Percentiles rank a stretch among this genome's conserved stretches.
These are phyloP conservation scores for Amblyjoppa proteus DNA, from an alignment of 2,888 invertebrate species.

Conservation along the genomic window DNA sequence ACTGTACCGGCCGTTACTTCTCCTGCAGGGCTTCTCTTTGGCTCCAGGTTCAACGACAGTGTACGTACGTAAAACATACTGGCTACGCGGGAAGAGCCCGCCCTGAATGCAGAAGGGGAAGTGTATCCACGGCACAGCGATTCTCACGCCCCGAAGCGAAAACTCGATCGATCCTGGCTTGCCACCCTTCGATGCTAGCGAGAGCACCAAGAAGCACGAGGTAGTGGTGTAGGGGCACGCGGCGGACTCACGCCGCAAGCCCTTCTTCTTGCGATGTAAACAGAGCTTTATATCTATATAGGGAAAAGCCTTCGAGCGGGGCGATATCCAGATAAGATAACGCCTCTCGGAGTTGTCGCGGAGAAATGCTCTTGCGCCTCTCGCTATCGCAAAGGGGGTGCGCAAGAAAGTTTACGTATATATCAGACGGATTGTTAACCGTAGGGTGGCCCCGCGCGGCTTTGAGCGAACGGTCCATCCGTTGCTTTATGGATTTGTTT, in stretches of 20 bases:
- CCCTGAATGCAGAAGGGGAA: slow-evolving; percentile 34
- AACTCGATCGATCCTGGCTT: slow-evolving; percentile 57
- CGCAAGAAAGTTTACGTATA: slow-evolving; percentile 16
- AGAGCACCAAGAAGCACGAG: slow-evolving; percentile 4
- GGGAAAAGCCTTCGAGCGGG: slow-evolving; percentile 9
- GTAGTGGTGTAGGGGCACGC: slow-evolving; percentile 40
- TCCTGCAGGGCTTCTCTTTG: slow-evolving; percentile 32
- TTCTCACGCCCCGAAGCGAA: slow-evolving; percentile 49
- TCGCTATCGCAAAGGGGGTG: slow-evolving; percentile 24
- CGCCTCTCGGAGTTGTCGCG: slow-evolving; percentile 46
- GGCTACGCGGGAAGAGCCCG: neutral
- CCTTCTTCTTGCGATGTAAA: slow-evolving; percentile 34
- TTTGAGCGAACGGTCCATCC: neutral
- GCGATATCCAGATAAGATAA: slow-evolving; percentile 62
- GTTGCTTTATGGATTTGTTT: neutral
- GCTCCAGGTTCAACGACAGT: slow-evolving; percentile 37
- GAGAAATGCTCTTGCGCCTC: slow-evolving; percentile 48
- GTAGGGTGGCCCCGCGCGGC: neutral
- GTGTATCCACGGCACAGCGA: slow-evolving; percentile 20
- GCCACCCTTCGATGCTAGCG: slow-evolving; percentile 39
- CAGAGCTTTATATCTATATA: neutral
- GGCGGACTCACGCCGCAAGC: slow-evolving; percentile 53
- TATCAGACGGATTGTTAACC: slow-evolving; percentile 11
- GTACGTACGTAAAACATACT: slow-evolving; percentile 3
- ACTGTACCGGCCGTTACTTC: slow-evolving; percentile 25